These are phyloP conservation scores for Nephrotoma guestfalica DNA, from an alignment of 2,888 invertebrate species.

Conservation along the genomic window DNA sequence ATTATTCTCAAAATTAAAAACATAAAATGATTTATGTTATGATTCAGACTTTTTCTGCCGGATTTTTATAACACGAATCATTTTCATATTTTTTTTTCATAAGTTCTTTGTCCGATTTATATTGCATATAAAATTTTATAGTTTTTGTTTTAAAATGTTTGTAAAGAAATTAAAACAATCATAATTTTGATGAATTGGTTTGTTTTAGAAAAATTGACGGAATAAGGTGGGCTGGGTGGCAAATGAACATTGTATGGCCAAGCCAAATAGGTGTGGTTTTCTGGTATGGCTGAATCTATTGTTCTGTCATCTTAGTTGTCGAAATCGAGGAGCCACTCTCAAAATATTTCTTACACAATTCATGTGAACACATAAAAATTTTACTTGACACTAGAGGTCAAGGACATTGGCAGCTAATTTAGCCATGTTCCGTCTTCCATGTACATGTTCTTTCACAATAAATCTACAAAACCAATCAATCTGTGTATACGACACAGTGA, in stretches of 20 bases:
- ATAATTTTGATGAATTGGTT: background rate
- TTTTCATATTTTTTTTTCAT: background rate
- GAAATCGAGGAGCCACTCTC: background rate
- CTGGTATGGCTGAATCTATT: background rate
- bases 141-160: background rate
- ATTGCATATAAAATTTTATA: background rate
- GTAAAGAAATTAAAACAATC: background rate
- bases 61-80: background rate
- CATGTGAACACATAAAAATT: background rate
- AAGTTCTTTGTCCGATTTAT: background rate
- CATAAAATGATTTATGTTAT: background rate
- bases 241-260: background rate
- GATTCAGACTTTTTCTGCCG: background rate
- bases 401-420: background rate
- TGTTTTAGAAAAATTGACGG: background rate
- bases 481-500: background rate
- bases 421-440: background rate
- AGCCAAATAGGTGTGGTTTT: background rate
- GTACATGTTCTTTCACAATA: background rate
- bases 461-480: background rate
- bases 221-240: background rate
- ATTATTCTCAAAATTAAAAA: background rate
- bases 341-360: background rate
- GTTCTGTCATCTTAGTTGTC: background rate
- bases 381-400: background rate